Evolutionary conservation across 2,797 vertebrate species (phyloP).

Genomic region (Lacerta bilineata): DNA sequence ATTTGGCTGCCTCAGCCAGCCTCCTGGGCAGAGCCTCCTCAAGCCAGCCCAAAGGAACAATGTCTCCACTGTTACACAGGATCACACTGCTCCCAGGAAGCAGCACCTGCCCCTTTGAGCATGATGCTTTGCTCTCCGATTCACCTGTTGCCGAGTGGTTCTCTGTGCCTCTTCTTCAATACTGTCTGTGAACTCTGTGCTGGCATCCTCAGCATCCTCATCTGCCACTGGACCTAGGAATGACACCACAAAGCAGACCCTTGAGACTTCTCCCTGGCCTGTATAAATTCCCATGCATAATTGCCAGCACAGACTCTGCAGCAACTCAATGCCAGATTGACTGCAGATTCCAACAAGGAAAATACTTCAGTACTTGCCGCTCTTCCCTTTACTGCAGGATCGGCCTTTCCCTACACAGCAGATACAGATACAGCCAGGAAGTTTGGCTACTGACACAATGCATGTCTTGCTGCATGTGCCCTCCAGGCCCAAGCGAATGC

Average conservation of each 20-base stretch:
- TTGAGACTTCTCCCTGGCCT: slow-evolving; percentile 27
- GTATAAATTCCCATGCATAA: slow-evolving; percentile 11
- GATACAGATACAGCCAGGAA: not conserved
- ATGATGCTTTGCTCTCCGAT: slow-evolving; percentile 25
- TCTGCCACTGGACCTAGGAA: slow-evolving; percentile 70
- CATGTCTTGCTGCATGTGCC: too few species aligned
- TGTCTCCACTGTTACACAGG: not conserved
- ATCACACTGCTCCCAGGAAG: not conserved
- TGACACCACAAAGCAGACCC: slow-evolving; percentile 33
- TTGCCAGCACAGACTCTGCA: not conserved
- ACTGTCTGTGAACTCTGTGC: slow-evolving; percentile 80
- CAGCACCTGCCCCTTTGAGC: not conserved
- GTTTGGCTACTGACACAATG: too few species aligned
- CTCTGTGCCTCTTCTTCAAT: slow-evolving; percentile 81
- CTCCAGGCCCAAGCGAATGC: not conserved
- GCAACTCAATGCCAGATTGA: not conserved
- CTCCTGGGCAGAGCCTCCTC: not conserved
- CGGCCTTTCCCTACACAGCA: not conserved
- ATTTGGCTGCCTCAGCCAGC: too few species aligned
- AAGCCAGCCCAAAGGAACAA: too few species aligned
- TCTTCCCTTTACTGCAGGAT: not conserved
- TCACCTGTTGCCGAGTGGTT: slow-evolving; percentile 67
- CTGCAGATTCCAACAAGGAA: not conserved
- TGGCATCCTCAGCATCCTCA: slow-evolving; percentile 64
- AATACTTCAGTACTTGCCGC: not conserved